Evolutionary conservation across 2,113 vertebrate species (phyloP), one percentile per base, ranked within the genome.

Genomic region (Oncorhynchus kisutch): DNA sequence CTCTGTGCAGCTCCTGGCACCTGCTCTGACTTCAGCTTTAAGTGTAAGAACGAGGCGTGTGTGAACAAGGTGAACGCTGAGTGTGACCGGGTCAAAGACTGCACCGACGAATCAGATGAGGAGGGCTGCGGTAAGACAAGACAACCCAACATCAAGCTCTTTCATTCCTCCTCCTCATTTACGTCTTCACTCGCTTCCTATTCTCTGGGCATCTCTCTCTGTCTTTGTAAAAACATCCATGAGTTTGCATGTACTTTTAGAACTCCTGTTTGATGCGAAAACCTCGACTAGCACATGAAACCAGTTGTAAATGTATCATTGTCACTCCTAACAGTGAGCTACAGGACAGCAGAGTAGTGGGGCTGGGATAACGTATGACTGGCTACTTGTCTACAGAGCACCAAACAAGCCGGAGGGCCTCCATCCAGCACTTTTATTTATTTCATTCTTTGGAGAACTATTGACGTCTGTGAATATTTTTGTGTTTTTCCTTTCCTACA

Each of bases 51-150:
- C 45, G n/a, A 72, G 0, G 67, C 80, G 2, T 95, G 94, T 79
- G 85, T 94, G 79, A 94, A 91, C 88, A 94, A 94, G 85, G 80
- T 93, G 76, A 95, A 95, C 2, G 90, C 93, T 0, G 93, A 94
- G 78, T 95, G 94, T 18, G 93, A 95, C 85, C 90, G 82, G 0
- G 27, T 88, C 39, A 39, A 11, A 0, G 94, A 95, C 88, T 95
- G 94, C 82, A 4, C 78, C 0, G 94, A 95, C 70, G 67, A 76
- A 6, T 92, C 93, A 0, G 94, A 95, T 12, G 94, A 95, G 75
- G 54, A 68, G 1, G 0, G 0, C 76, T 95, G 94, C 5, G 16
- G 94, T 94, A 83, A 92, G 91, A 62, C 22, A 2, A 2, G 25
- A 45, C 39, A 45, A 45, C 2, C 39, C 39, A 45, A 9, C 39